Base-by-base conservation (phyloP, 2,888 invertebrate genomes). In the Troides oblongomaculatus region DNA sequence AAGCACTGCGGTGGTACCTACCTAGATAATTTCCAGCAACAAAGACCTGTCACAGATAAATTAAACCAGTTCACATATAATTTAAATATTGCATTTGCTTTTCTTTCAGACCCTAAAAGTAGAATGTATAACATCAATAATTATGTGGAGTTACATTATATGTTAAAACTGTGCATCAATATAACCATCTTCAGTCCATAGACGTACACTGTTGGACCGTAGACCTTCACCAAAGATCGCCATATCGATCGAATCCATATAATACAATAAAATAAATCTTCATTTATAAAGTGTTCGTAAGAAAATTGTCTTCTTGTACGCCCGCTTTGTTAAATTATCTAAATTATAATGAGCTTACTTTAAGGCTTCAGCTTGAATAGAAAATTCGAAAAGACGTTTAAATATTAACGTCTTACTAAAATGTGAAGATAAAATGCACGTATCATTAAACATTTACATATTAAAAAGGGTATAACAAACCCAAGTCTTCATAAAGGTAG, bases 381-480 rank as follows among this genome's bases (percentile, higher is more conserved):
- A 65, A 56, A 57, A 69, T 69, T 59, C 14, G 21, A 46, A 62
- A 62, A 63, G 53, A 30, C 62, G 62, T 46, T 69, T 66, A 66
- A 70, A 70, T 64, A 70, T 66, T 68, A 69, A 66, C 56, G 60
- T 36, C 69, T 66, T 64, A n/a, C 63, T 66, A 66, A 59, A 66
- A 63, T 63, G 56, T 56, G 57, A 60, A n/a, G 66, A 70, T 64
- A 63, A 60, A 57, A 66, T 61, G 57, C 57, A 64, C 60, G 57
- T 64, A 70, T 70, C 59, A 66, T 70, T 66, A 70, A 71, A 72
- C 36, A 57, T 63, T 69, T 63, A 71, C 68, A 69, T 72, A 75
- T 76, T 74, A 53, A 72, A 74, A 61, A 66, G 62, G 71, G 63
- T 69, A 73, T 72, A 72, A 67, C 71, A 10, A 72, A 70, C 66